These are phyloP conservation scores for Cosmopolites sordidus DNA, from an alignment of 2,888 invertebrate species.

Conservation along the genomic window DNA sequence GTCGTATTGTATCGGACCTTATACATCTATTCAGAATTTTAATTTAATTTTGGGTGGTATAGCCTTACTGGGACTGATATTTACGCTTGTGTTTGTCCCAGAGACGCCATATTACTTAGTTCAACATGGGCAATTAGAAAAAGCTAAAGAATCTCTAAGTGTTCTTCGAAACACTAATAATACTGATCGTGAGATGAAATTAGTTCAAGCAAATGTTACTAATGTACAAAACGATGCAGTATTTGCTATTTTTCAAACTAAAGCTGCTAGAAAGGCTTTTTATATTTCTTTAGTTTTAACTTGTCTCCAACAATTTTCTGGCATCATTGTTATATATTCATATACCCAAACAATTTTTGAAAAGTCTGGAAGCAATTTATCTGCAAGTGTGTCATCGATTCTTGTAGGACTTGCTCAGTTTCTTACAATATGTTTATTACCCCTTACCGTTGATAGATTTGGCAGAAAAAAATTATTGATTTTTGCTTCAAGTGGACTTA, in stretches of 20 bases:
- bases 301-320: slow-evolving; percentile 76
- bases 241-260: slow-evolving; percentile 18
- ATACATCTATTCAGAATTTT: slow-evolving; percentile 19
- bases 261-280: slow-evolving; percentile 51
- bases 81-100: slow-evolving; percentile 8
- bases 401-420: slow-evolving; percentile 75
- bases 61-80: slow-evolving; percentile 8
- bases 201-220: slow-evolving; percentile 6
- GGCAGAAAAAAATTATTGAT: slow-evolving; percentile 65
- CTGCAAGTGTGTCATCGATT: slow-evolving; percentile 63
- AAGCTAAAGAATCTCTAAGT: slow-evolving; percentile 8
- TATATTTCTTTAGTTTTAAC: slow-evolving; percentile 68
- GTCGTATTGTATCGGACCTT: slow-evolving; percentile 19
- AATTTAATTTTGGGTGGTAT: slow-evolving; percentile 18
- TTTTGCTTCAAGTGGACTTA: slow-evolving; percentile 61
- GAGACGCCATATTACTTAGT: slow-evolving; percentile 22
- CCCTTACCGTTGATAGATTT: slow-evolving; percentile 67
- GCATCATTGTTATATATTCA: slow-evolving; percentile 74
- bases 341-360: slow-evolving; percentile 68
- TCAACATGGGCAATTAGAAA: slow-evolving; percentile 3
- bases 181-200: slow-evolving; percentile 18
- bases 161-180: slow-evolving; percentile 17
- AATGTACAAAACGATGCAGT: slow-evolving; percentile 18
- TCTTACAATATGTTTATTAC: slow-evolving; percentile 61
- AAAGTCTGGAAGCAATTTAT: slow-evolving; percentile 60